Evolutionary conservation across 2,888 invertebrate genomes (phyloP).

Genomic region (Harpalus rufipes): DNA sequence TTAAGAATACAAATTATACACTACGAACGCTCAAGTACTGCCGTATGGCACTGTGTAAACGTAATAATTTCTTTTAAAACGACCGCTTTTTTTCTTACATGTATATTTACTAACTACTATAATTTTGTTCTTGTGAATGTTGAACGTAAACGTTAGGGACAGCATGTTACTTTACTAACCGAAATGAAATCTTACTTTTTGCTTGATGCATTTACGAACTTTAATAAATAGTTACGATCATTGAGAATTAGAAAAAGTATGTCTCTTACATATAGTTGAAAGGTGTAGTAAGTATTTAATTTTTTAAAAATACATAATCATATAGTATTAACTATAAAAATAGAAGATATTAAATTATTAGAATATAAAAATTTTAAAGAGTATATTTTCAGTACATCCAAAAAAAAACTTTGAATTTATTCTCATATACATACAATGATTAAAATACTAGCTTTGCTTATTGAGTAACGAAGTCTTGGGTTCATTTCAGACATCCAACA

Average conservation of each 20-base stretch:
- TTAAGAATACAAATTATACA: constrained; percentile 57
- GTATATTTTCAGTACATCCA: too few species aligned
- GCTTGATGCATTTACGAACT: not conserved
- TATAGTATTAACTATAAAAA: not conserved
- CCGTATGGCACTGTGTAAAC: constrained; percentile 56
- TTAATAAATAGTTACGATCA: not conserved
- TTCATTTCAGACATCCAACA: too few species aligned
- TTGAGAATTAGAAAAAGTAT: constrained; percentile 1
- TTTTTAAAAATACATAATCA: not conserved
- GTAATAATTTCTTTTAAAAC: constrained; percentile 57
- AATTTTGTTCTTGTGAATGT: constrained; percentile 50
- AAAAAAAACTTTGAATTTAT: too few species aligned
- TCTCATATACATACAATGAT: too few species aligned
- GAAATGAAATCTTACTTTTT: constrained; percentile 29
- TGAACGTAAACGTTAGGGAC: constrained; percentile 29
- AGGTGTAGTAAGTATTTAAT: not conserved
- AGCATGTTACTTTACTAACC: constrained; percentile 29
- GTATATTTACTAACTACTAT: constrained; percentile 59
- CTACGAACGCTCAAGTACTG: not conserved
- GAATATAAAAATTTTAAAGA: not conserved
- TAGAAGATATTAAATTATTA: not conserved
- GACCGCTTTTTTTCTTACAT: constrained; percentile 53
- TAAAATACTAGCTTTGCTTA: too few species aligned
- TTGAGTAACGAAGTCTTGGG: too few species aligned
- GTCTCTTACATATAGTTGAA: not conserved